phyloP scores from a whole-genome alignment of 2,888 invertebrate genomes.

The Helicoverpa assulta region DNA sequence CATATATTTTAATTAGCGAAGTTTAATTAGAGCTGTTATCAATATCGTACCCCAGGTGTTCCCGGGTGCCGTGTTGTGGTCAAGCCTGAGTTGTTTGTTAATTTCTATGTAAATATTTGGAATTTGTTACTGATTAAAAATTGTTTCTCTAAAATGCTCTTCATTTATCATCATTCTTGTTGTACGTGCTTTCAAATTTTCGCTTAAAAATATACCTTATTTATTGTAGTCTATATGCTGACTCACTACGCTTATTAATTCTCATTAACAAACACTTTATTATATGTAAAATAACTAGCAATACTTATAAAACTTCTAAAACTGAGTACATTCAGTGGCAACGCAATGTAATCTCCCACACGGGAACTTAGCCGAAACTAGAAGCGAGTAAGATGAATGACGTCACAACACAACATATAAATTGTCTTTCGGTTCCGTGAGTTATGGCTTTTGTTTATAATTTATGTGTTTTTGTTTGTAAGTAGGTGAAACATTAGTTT shows the following conservation, averaged over 20 bases:
- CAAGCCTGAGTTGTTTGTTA: slow-evolving; percentile 8
- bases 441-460: slow-evolving; percentile 46
- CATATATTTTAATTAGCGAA: slow-evolving; percentile 57
- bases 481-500: slow-evolving; percentile 20
- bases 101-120: not conserved
- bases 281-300: not conserved
- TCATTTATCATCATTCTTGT: not conserved
- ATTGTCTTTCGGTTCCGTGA: slow-evolving; percentile 40
- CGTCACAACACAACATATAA: slow-evolving; percentile 44
- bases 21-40: slow-evolving; percentile 45
- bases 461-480: slow-evolving; percentile 41
- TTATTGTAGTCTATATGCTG: too few species aligned
- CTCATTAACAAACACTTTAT: not conserved
- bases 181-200: not conserved
- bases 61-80: slow-evolving; percentile 17
- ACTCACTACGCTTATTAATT: too few species aligned
- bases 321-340: not conserved
- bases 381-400: slow-evolving; percentile 40
- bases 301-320: not conserved
- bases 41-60: slow-evolving; percentile 47
- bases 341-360: slow-evolving; percentile 8
- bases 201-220: not conserved
- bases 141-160: slow-evolving; percentile 5
- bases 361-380: slow-evolving; percentile 30
- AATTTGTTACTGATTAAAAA: slow-evolving; percentile 11